Conservation (phyloP, 2,797 vertebrate genomes). For the Clarias pachynema region DNA sequence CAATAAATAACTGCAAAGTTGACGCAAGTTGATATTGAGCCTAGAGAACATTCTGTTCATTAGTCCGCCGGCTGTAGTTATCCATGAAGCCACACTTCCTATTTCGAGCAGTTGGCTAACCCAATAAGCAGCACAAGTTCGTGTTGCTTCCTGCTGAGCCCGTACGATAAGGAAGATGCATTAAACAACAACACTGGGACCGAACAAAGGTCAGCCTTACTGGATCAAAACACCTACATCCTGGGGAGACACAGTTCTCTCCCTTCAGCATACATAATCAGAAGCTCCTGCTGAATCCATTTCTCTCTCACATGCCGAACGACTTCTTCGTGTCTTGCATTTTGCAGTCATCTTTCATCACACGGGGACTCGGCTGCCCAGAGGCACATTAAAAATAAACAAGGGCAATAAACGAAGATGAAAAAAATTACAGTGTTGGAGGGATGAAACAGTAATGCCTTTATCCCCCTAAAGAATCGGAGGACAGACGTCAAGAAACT, state of each 20-base stretch:
- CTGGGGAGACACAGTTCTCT: constrained; percentile 27
- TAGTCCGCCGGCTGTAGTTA: neutral
- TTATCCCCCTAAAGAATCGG: constrained; percentile 16
- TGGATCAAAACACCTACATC: constrained; percentile 39
- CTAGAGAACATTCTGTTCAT: constrained; percentile 15
- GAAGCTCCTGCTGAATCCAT: constrained; percentile 6
- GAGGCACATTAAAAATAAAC: constrained; percentile 54
- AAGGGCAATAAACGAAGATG: constrained; percentile 52
- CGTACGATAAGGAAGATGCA: constrained; percentile 9
- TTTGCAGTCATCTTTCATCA: constrained; percentile 39
- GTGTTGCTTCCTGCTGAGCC: constrained; percentile 4
- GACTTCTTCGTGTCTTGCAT: constrained; percentile 33
- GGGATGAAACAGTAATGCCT: constrained; percentile 32
- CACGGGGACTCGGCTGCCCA: constrained; percentile 30
- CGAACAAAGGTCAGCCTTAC: constrained; percentile 46
- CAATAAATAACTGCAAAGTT: constrained; percentile 8
- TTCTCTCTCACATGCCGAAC: constrained; percentile 22
- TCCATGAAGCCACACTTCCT: constrained; percentile 25
- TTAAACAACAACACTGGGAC: constrained; percentile 22
- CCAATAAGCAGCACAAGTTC: constrained; percentile 2
- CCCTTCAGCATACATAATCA: constrained; percentile 27
- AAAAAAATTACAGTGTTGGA: constrained; percentile 39
- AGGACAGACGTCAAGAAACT: neutral
- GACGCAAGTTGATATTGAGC: neutral
- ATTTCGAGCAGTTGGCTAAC: constrained; percentile 14